A percentile compares a stretch with the other conserved stretches of the same genome.
phyloP scores from a whole-genome alignment of 1,140 invertebrate species.

The Tetramorium simillimum region DNA sequence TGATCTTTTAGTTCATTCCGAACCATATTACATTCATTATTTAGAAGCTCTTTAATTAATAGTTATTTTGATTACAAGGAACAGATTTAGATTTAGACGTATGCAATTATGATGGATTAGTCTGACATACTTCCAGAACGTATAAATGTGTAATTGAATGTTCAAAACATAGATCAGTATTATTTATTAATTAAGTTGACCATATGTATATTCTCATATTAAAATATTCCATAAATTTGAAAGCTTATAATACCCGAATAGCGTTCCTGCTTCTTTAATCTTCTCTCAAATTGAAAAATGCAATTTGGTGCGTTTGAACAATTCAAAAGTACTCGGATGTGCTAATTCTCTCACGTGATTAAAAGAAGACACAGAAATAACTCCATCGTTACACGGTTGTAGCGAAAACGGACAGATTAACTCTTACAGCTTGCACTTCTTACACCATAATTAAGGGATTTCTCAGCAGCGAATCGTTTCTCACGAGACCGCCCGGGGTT shows the following conservation, averaged over 20 bases:
- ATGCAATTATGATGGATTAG: not conserved
- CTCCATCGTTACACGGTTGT: constrained; percentile 8
- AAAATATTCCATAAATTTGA: not conserved
- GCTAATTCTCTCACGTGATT: not conserved
- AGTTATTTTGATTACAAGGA: not conserved
- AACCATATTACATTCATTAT: not conserved
- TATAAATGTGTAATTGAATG: not conserved
- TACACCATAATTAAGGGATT: constrained; percentile 49
- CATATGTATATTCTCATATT: not conserved
- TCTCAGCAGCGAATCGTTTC: constrained; percentile 32
- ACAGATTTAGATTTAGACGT: not conserved
- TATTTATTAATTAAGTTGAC: not conserved
- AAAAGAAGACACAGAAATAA: constrained; percentile 26
- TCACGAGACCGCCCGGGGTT: constrained; percentile 27
- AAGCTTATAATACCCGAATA: not conserved
- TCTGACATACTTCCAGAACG: not conserved
- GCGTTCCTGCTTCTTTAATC: not conserved
- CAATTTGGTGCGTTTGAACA: not conserved
- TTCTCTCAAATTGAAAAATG: not conserved
- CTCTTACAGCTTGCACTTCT: constrained; percentile 20
- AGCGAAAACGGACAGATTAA: constrained; percentile 14
- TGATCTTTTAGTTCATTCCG: not conserved
- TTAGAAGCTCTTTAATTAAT: not conserved
- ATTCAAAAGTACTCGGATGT: not conserved
- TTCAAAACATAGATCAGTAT: not conserved